Evolutionary conservation across 2,888 invertebrate genomes (phyloP).

Genomic region (Mycalesis mineus): DNA sequence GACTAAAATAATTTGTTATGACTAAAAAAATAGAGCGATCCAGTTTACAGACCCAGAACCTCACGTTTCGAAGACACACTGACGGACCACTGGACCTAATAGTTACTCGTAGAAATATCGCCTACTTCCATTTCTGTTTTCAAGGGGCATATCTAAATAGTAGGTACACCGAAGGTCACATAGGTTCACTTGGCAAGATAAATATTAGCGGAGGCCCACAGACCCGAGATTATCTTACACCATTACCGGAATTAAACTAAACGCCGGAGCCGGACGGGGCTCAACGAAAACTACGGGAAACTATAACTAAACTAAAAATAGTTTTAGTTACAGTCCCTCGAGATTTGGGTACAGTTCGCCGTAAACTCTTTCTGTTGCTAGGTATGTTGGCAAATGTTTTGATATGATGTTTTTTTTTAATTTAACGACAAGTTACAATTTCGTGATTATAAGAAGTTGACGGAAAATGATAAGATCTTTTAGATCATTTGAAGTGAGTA

Average conservation of each 20-base stretch:
- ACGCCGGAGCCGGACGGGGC: slow-evolving; percentile 13
- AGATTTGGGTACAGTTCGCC: background rate
- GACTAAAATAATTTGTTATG: too few relatives aligned
- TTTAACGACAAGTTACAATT: too few relatives aligned
- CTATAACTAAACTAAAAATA: slow-evolving; percentile 4
- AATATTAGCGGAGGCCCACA: slow-evolving; percentile 40
- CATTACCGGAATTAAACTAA: slow-evolving; percentile 32
- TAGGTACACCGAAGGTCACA: background rate
- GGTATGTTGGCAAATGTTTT: background rate
- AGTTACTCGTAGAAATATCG: too few relatives aligned
- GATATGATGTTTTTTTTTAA: too few relatives aligned
- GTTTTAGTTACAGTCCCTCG: background rate
- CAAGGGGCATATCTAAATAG: background rate
- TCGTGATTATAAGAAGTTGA: too few relatives aligned
- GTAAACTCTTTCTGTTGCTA: background rate
- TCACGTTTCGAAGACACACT: too few relatives aligned
- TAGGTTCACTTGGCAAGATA: slow-evolving; percentile 33
- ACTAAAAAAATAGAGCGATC: too few relatives aligned
- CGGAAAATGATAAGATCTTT: too few relatives aligned
- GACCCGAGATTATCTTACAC: slow-evolving; percentile 39
- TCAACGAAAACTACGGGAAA: background rate
- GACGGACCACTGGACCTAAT: too few relatives aligned
- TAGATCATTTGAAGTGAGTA: too few relatives aligned
- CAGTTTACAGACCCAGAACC: too few relatives aligned
- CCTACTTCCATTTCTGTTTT: background rate